Percentiles rank a stretch among this genome's conserved stretches.
Evolutionary conservation across 1,140 invertebrate genomes (phyloP).

Genomic region (Branchinecta lynchi): DNA sequence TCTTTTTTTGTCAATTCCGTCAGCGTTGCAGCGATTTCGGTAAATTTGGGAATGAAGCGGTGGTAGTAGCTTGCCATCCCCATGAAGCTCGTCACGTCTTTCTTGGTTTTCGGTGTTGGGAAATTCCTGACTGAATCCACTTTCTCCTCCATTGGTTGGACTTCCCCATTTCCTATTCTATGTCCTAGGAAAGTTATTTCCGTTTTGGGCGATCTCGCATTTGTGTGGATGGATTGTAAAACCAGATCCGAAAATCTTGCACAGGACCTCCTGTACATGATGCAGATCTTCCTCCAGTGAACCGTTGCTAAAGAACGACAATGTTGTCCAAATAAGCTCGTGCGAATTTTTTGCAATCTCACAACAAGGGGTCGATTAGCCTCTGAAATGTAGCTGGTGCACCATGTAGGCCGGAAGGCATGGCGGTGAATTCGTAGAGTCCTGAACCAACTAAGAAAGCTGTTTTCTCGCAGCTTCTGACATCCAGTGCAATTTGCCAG

Average conservation of each 20-base stretch:
- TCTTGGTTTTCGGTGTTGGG: conserved; percentile 27
- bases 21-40: conserved; percentile 26
- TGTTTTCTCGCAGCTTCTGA: conserved; percentile 32
- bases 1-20: conserved; percentile 23
- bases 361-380: conserved; percentile 14
- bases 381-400: conserved; percentile 11
- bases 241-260: conserved; percentile 16
- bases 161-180: conserved; percentile 17
- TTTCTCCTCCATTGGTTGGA: conserved; percentile 26
- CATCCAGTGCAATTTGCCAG: conserved; percentile 34
- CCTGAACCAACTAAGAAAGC: conserved; percentile 31
- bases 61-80: conserved; percentile 33
- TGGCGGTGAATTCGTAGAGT: conserved; percentile 29
- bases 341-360: conserved; percentile 17
- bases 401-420: conserved; percentile 28
- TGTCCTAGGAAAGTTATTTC: conserved; percentile 24
- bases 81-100: conserved; percentile 32
- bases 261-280: background rate
- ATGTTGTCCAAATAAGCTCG: conserved; percentile 23
- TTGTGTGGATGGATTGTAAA: conserved; percentile 24
- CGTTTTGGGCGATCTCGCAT: conserved; percentile 20
- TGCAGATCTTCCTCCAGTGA: conserved; percentile 11
- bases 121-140: conserved; percentile 23
- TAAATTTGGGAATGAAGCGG: conserved; percentile 29
- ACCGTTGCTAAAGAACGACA: conserved; percentile 30